These are phyloP conservation scores for Caranx ignobilis DNA, from an alignment of 2,113 vertebrate genomes.

Conservation along the genomic window DNA sequence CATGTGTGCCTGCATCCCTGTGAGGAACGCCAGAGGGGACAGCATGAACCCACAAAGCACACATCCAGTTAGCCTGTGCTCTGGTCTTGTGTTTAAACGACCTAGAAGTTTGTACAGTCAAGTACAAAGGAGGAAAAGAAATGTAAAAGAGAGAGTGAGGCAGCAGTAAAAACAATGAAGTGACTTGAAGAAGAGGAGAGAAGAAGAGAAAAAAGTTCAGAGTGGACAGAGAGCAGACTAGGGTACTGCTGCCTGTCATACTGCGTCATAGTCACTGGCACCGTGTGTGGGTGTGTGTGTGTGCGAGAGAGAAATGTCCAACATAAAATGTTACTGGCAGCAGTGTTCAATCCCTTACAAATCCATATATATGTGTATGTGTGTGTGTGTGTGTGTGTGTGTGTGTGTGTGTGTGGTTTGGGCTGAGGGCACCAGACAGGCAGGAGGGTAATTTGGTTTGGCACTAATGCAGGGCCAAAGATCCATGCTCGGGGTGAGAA, in stretches of 20 bases:
- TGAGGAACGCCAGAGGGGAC: neutral
- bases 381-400: conserved; percentile 34
- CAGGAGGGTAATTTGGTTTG: conserved; percentile 81
- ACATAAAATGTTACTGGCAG: conserved; percentile 61
- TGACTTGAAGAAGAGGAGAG: conserved; percentile 3
- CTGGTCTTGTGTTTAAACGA: neutral
- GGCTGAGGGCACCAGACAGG: conserved; percentile 73
- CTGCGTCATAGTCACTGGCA: conserved; percentile 59
- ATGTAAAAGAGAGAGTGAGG: neutral
- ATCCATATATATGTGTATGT: conserved; percentile 29
- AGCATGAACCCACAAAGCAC: neutral
- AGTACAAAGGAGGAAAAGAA: neutral
- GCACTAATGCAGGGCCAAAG: conserved; percentile 79
- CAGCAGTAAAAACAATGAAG: neutral
- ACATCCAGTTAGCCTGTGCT: neutral
- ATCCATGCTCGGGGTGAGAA: conserved; percentile 74
- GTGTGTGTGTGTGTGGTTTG: conserved; percentile 49
- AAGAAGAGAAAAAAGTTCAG: conserved; percentile 31
- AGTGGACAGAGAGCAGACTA: conserved; percentile 58
- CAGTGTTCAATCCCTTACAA: conserved; percentile 40
- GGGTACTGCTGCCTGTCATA: conserved; percentile 69
- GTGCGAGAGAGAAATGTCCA: conserved; percentile 28
- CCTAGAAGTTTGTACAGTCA: neutral
- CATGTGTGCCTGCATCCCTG: neutral
- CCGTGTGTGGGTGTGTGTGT: conserved; percentile 36